phyloP scores from a whole-genome alignment of 2,888 invertebrate genomes.

The Drosophila subquinaria region DNA sequence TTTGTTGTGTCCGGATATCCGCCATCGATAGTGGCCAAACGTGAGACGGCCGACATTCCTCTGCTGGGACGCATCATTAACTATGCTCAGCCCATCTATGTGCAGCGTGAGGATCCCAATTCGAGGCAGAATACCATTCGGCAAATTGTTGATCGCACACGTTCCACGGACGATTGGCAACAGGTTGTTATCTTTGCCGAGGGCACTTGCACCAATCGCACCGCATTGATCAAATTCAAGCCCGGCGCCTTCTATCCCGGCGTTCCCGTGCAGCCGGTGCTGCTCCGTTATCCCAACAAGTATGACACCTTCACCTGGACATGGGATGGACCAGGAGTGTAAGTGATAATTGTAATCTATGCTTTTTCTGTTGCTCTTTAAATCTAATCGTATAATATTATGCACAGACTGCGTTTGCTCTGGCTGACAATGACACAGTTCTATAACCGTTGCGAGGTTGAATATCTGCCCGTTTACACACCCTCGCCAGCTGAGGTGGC shows the following conservation, averaged over 20 bases:
- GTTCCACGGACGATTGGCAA: conserved; percentile 95
- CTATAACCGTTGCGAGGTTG: conserved; percentile 94
- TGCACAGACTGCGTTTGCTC: conserved; percentile 90
- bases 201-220: conserved; percentile 98
- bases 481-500: conserved; percentile 94
- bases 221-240: conserved; percentile 95
- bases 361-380: background rate
- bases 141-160: conserved; percentile 94
- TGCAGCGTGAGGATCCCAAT: conserved; percentile 96
- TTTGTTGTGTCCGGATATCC: conserved; percentile 93
- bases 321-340: conserved; percentile 98
- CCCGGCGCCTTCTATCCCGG: conserved; percentile 98
- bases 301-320: conserved; percentile 96
- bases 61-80: conserved; percentile 97
- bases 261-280: conserved; percentile 97
- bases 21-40: conserved; percentile 95
- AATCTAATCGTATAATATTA: background rate
- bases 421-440: conserved; percentile 96
- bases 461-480: conserved; percentile 96
- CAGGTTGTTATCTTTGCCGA: conserved; percentile 97
- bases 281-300: conserved; percentile 95
- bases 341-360: conserved; percentile 86
- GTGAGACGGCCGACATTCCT: conserved; percentile 92
- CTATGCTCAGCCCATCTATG: conserved; percentile 97
- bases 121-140: conserved; percentile 96